Evolutionary conservation across 2,797 vertebrate genomes (phyloP), one percentile per base, ranked within the genome.

Genomic region (Echiichthys vipera): DNA sequence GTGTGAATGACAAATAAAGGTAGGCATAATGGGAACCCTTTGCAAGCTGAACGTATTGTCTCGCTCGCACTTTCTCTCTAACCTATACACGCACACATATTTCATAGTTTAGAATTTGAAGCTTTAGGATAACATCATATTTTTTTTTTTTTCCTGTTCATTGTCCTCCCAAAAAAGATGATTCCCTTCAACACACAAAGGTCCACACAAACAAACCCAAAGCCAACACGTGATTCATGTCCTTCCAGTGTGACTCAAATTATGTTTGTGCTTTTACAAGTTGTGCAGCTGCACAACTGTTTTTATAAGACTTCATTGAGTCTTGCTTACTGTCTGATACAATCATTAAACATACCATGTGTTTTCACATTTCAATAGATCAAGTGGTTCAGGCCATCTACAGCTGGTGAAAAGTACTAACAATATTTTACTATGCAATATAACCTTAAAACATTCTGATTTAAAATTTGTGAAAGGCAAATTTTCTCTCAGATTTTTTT

Each of bases 1-100:
- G 46, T 40, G 34, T 76, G 50, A 70, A 47, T 46, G 51, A 70
- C 56, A 82, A 80, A 80, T 83, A 83, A 79, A 80, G 67, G 78
- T 67, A 54, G 49, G 43, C 68, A 73, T 73, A 85, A 74, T 80
- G 29, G 80, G 49, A 51, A 69, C 34, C 40, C 50, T 78, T 70
- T 75, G 34, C 74, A 66, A 84, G 73, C 74, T 89, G 72, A 77
- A 77, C 18, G 17, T 53, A 8, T n/a, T 53, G 7, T 39, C 22
- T 65, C 42, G 8, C 43, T 2, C 27, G 10, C 5, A 36, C n/a
- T 43, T 3, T 47, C 5, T 37, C 11, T 30, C 15, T 34, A 22
- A 9, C 20, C 59, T 25, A 15, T 24, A 68, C 32, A 49, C 2
- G 24, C 8, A 42, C 27, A 49, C 18, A 32, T 2, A 29, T 32